Evolutionary conservation across 2,797 vertebrate species (phyloP).

Genomic region (Takifugu ocellatus): DNA sequence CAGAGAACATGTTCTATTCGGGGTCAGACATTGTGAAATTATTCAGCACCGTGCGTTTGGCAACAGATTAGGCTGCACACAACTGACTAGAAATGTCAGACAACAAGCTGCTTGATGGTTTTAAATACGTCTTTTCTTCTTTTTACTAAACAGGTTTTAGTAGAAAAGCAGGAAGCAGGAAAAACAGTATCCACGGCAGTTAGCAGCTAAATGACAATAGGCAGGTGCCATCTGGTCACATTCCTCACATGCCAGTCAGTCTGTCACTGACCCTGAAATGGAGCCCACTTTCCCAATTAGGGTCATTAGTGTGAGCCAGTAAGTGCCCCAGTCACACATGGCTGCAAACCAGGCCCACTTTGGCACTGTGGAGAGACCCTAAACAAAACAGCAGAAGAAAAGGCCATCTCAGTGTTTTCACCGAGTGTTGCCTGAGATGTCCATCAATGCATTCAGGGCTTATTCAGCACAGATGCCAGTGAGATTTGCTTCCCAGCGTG

Average conservation of each 20-base stretch:
- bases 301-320: conserved; percentile 69
- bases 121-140: conserved; percentile 14
- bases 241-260: conserved; percentile 72
- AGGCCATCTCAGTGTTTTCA: conserved; percentile 37
- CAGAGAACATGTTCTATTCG: conserved; percentile 9
- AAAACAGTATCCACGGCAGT: conserved; percentile 44
- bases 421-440: conserved; percentile 37
- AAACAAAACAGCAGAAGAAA: conserved; percentile 50
- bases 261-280: conserved; percentile 70
- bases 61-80: too few relatives aligned
- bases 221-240: conserved; percentile 59
- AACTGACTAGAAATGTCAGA: too few relatives aligned
- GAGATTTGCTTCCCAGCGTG: conserved; percentile 20
- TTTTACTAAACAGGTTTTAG: conserved; percentile 6
- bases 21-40: not conserved
- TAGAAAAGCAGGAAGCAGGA: conserved; percentile 12
- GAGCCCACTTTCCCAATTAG: conserved; percentile 79
- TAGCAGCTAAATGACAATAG: conserved; percentile 60
- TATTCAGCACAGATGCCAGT: conserved; percentile 20
- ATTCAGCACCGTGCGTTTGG: too few relatives aligned
- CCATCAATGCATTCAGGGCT: conserved; percentile 30
- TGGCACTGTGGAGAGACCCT: conserved; percentile 57
- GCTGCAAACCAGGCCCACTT: conserved; percentile 65
- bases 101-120: too few relatives aligned
- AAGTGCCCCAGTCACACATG: conserved; percentile 73